Conservation (phyloP, 2,113 vertebrate genomes). For the Pseudopodoces humilis region DNA sequence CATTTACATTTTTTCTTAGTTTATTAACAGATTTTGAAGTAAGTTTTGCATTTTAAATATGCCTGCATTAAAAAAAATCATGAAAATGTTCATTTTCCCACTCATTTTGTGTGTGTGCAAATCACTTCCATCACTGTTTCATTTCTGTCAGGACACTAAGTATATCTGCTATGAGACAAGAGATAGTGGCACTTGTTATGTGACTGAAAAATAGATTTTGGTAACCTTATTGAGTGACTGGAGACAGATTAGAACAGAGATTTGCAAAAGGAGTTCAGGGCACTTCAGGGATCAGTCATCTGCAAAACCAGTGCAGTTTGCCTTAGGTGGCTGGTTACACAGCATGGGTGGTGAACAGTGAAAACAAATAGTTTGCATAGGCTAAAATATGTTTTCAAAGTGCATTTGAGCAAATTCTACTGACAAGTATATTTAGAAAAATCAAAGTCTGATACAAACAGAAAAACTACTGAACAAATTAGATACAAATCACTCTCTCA, state of each 20-base stretch:
- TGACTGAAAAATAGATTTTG: slow-evolving; percentile 10
- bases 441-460: slow-evolving; percentile 7
- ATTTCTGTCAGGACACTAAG: neutral
- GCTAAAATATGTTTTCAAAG: slow-evolving; percentile 11
- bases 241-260: slow-evolving; percentile 5
- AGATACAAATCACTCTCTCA: neutral
- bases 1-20: neutral
- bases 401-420: slow-evolving; percentile 30
- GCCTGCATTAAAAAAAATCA: neutral
- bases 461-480: neutral
- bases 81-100: neutral
- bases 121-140: neutral
- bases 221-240: slow-evolving; percentile 10
- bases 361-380: slow-evolving; percentile 53
- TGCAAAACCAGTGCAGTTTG: slow-evolving; percentile 30
- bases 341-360: slow-evolving; percentile 2
- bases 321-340: slow-evolving; percentile 42
- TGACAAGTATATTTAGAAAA: slow-evolving; percentile 36
- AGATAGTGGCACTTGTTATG: neutral
- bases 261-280: neutral
- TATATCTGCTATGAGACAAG: neutral
- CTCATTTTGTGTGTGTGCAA: neutral
- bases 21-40: neutral
- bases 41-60: neutral
- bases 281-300: slow-evolving; percentile 39